Evolutionary conservation across 2,888 invertebrate genomes (phyloP).

Genomic region (Mythimna loreyi): DNA sequence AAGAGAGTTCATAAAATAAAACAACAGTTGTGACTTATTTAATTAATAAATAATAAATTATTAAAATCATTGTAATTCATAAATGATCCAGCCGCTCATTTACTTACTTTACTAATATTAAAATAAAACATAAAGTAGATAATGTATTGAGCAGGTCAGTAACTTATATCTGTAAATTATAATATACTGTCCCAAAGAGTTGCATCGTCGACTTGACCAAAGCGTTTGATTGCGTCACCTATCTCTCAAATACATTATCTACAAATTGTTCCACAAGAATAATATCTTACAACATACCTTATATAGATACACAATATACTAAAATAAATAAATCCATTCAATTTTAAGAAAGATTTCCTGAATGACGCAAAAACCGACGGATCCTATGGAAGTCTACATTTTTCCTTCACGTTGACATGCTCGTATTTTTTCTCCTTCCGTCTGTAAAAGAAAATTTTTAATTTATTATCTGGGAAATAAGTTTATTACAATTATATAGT

Average conservation of each 20-base stretch:
- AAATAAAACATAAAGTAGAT: conserved; percentile 13
- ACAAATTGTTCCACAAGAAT: conserved; percentile 17
- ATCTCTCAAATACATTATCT: conserved; percentile 17
- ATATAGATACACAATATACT: conserved; percentile 17
- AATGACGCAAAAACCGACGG: conserved; percentile 8
- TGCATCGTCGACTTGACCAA: conserved; percentile 13
- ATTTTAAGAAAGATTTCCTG: conserved; percentile 18
- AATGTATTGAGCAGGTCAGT: conserved; percentile 13
- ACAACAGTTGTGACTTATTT: conserved; percentile 19
- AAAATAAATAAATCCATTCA: conserved; percentile 23
- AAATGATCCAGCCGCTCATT: conserved; percentile 53
- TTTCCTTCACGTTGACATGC: conserved; percentile 76
- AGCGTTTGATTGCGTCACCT: conserved; percentile 29
- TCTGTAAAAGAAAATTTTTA: conserved; percentile 70
- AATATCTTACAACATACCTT: conserved; percentile 16
- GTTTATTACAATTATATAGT: no score
- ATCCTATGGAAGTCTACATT: conserved; percentile 46
- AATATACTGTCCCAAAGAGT: conserved; percentile 13
- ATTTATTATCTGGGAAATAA: no score
- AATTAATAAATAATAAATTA: conserved; percentile 30
- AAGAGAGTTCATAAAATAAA: conserved; percentile 25
- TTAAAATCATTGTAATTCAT: conserved; percentile 24
- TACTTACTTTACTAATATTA: conserved; percentile 20
- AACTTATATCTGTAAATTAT: not conserved
- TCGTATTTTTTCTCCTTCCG: conserved; percentile 80